These are phyloP conservation scores for Blastobasis adustella DNA, from an alignment of 2,888 invertebrate genomes.

Conservation along the genomic window DNA sequence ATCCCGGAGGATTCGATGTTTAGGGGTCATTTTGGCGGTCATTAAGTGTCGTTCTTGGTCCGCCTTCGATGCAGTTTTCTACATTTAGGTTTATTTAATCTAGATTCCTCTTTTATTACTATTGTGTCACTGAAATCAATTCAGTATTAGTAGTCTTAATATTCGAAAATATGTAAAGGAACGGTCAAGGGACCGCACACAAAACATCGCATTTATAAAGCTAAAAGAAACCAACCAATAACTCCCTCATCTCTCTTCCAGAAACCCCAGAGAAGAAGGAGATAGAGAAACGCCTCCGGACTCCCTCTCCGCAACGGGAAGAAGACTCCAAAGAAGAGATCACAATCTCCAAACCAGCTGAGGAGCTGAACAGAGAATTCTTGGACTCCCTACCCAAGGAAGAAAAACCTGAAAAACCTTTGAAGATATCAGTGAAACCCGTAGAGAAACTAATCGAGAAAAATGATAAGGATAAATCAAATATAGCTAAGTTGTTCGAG, in stretches of 20 bases:
- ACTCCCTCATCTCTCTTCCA: neutral
- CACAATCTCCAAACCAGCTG: conserved; percentile 45
- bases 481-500: conserved; percentile 14
- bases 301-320: conserved; percentile 33
- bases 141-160: too few relatives aligned
- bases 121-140: too few relatives aligned
- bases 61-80: too few relatives aligned
- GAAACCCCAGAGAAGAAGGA: neutral
- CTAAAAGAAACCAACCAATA: too few relatives aligned
- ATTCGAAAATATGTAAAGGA: too few relatives aligned
- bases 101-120: too few relatives aligned
- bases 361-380: conserved; percentile 58
- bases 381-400: conserved; percentile 51
- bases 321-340: conserved; percentile 35
- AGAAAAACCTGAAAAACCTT: conserved; percentile 35
- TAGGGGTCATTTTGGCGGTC: too few relatives aligned
- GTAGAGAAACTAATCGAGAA: conserved; percentile 43
- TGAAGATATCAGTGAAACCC: conserved; percentile 50
- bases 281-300: conserved; percentile 23
- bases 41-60: too few relatives aligned
- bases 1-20: too few relatives aligned
- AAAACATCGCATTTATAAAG: too few relatives aligned
- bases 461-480: conserved; percentile 10
- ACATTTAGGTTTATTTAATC: too few relatives aligned
- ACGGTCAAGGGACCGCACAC: too few relatives aligned